Evolutionary conservation across 92 coral and sea anemone species (phyloP), one percentile per base, ranked within the genome.

Genomic region (Phymanthus crucifer): DNA sequence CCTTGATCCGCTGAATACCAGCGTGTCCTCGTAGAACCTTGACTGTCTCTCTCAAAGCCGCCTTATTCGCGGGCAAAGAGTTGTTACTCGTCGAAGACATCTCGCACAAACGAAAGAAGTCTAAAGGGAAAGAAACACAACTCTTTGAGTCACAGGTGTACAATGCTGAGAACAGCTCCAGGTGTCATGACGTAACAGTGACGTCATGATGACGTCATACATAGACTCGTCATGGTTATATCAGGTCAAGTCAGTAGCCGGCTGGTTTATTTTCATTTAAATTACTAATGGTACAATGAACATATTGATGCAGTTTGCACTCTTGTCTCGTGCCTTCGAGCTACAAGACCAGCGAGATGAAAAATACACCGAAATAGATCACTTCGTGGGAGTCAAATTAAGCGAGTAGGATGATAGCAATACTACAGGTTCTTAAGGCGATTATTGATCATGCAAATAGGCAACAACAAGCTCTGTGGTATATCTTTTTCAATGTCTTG

Each of bases 1-100:
- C 97, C 54, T 90, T 93, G 75, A 90, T 93, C 36, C 97, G 81
- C 40, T 87, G 92, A 36, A 93, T 90, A 83, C 80, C 85, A 0
- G 91, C 94, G 36, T 93, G 97, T 0, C 74, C 78, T 5, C 87
- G 85, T 13, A 93, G 85, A 27, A 85, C 87, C 66, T 93, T 93
- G 8, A 93, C 97, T 32, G 94, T 87, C 66, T 93, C 94, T 80
- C 91, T 80, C 1, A 93, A 83, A 9, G 94, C 94, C 4, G 92
- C 86, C 73, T 90, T 93, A 34, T 86, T 87, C 7, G 87, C 81
- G 26, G 92, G 85, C 17, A 80, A 43, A 19, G 92, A 56, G 72
- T 75, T 82, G 76, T 72, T 68, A 69, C 80, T 76, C 80, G 92
- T 66, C 36, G 92, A 89, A 47, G 92, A 89, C 92, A 89, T 89